Conservation (phyloP, 2,888 invertebrate genomes). For the Congeria kusceri region DNA sequence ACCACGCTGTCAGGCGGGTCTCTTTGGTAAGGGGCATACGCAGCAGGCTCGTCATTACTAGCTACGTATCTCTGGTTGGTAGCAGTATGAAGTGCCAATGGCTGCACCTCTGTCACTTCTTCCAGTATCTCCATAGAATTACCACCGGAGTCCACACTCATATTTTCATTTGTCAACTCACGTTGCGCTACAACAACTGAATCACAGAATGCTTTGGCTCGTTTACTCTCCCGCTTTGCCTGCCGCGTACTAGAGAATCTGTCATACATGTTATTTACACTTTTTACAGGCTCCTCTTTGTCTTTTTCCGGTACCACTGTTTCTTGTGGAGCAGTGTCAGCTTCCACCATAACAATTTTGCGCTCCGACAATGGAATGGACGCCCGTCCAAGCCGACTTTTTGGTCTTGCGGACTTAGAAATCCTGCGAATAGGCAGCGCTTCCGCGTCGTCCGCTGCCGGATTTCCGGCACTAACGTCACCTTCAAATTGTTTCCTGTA, state of each 20-base stretch:
- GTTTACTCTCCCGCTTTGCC: conserved; percentile 52
- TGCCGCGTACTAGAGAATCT: conserved; percentile 58
- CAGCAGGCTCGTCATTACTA: neutral
- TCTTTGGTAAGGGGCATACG: neutral
- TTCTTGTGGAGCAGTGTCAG: conserved; percentile 33
- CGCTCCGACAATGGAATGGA: conserved; percentile 44
- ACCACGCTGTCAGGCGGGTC: neutral
- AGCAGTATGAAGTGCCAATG: conserved; percentile 3
- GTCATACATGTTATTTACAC: conserved; percentile 44
- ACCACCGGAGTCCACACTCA: conserved; percentile 34
- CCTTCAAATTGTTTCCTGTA: conserved; percentile 34
- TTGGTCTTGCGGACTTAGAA: conserved; percentile 61
- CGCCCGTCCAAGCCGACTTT: conserved; percentile 61
- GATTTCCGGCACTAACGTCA: conserved; percentile 19
- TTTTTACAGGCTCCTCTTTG: conserved; percentile 5
- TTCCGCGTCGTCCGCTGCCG: conserved; percentile 31
- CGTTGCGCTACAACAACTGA: conserved; percentile 13
- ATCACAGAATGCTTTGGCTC: conserved; percentile 58
- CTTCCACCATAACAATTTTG: conserved; percentile 64
- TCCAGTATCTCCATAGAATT: conserved; percentile 43
- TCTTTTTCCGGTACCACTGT: conserved; percentile 15
- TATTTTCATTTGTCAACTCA: conserved; percentile 31
- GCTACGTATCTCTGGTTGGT: neutral
- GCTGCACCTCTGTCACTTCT: conserved; percentile 38
- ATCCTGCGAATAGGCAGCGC: conserved; percentile 40